Evolutionary conservation across 2,888 invertebrate genomes (phyloP).

Genomic region (Operophtera brumata): DNA sequence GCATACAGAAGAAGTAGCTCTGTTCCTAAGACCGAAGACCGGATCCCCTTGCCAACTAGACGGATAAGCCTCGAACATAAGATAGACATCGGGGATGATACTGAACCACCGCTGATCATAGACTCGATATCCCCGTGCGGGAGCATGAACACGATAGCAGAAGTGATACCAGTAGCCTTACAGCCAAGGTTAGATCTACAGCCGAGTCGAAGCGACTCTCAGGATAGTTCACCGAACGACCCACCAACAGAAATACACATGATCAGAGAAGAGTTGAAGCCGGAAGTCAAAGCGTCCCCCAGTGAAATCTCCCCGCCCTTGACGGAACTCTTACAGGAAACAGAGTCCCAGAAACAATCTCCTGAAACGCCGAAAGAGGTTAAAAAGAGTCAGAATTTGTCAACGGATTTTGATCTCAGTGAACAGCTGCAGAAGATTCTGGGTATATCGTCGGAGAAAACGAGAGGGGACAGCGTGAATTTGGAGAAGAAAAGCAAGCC

Average conservation of each 20-base stretch:
- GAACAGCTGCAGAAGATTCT: conserved; percentile 76
- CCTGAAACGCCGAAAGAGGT: conserved; percentile 72
- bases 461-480: conserved; percentile 53
- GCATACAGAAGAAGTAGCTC: conserved; percentile 72
- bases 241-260: conserved; percentile 74
- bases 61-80: conserved; percentile 74
- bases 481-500: conserved; percentile 64
- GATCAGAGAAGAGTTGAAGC: conserved; percentile 57
- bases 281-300: conserved; percentile 65
- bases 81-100: conserved; percentile 75
- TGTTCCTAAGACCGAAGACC: conserved; percentile 68
- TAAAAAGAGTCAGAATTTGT: conserved; percentile 75
- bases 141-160: conserved; percentile 73
- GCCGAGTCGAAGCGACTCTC: conserved; percentile 62
- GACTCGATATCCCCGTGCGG: conserved; percentile 70
- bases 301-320: conserved; percentile 74
- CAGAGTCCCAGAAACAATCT: conserved; percentile 68
- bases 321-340: conserved; percentile 53
- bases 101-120: conserved; percentile 73
- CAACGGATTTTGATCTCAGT: conserved; percentile 75
- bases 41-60: conserved; percentile 57
- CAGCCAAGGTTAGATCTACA: conserved; percentile 66
- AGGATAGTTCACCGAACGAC: conserved; percentile 69
- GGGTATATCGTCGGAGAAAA: conserved; percentile 74
- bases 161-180: conserved; percentile 68